These are phyloP conservation scores for Metridium senile DNA, from an alignment of 92 coral and sea anemone species.

Conservation along the genomic window DNA sequence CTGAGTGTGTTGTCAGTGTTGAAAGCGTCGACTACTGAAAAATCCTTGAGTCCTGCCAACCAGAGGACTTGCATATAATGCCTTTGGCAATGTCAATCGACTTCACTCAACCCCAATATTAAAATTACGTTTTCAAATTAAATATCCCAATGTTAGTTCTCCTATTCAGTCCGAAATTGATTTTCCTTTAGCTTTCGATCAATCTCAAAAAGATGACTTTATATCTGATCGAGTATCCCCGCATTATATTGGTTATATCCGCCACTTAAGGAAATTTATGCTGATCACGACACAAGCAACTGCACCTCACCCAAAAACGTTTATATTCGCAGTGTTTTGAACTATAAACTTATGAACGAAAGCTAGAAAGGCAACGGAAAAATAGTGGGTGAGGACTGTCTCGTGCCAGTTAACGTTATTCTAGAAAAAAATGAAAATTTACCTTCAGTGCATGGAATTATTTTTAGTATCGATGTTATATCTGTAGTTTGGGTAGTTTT, in stretches of 20 bases:
- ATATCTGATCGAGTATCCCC: conserved; percentile 2
- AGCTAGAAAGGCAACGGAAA: not conserved
- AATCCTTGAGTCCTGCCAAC: not conserved
- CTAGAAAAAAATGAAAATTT: no score
- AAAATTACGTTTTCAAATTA: no score
- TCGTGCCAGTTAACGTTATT: no score
- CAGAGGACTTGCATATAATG: not conserved
- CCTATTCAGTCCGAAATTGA: not conserved
- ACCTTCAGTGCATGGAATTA: no score
- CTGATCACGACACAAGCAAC: conserved; percentile 15
- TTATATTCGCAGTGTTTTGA: not conserved
- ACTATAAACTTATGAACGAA: not conserved
- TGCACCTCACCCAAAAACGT: not conserved
- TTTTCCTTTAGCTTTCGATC: not conserved
- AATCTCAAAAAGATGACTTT: not conserved
- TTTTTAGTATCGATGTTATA: no score
- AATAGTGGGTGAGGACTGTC: no score
- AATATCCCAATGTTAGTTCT: not conserved
- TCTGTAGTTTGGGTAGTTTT: no score
- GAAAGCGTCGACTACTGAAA: not conserved
- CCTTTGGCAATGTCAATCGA: not conserved
- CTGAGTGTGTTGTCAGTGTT: not conserved
- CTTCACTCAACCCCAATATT: no score
- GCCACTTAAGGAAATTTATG: conserved; percentile 23
- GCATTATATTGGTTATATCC: conserved; percentile 20